Conservation (phyloP, 1,140 invertebrate genomes). For the Acyrthosiphon pisum region DNA sequence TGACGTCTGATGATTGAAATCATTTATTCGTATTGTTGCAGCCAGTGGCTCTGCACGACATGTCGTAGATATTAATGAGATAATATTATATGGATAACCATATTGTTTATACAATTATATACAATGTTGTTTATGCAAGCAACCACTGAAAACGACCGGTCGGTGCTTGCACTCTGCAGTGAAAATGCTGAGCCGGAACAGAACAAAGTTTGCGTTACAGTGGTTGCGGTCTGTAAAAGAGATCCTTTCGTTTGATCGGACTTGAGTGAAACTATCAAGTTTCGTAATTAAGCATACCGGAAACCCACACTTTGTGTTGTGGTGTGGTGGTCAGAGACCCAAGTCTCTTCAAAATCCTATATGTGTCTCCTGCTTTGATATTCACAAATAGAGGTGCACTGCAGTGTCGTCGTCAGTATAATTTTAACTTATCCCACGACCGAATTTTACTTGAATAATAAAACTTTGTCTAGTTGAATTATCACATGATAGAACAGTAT, state of each 20-base stretch:
- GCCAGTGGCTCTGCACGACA: background rate
- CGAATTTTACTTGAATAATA: background rate
- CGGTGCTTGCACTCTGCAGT: background rate
- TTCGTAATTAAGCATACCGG: background rate
- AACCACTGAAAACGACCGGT: background rate
- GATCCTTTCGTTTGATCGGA: background rate
- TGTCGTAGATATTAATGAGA: background rate
- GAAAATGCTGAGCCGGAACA: background rate
- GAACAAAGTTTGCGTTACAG: background rate
- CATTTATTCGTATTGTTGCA: too few relatives aligned
- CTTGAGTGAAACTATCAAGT: background rate
- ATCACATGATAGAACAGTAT: background rate
- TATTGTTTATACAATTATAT: background rate
- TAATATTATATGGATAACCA: background rate
- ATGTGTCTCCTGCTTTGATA: background rate
- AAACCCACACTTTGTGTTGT: background rate
- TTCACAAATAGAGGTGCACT: background rate
- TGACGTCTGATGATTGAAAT: background rate
- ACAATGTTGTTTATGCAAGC: background rate
- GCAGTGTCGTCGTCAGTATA: fast-evolving
- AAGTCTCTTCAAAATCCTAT: background rate
- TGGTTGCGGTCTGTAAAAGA: background rate
- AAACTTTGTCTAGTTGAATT: background rate
- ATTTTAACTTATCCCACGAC: background rate
- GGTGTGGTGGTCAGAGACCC: background rate